phyloP scores from a whole-genome alignment of 2,113 vertebrate genomes.

The Psammodynastes pulverulentus region DNA sequence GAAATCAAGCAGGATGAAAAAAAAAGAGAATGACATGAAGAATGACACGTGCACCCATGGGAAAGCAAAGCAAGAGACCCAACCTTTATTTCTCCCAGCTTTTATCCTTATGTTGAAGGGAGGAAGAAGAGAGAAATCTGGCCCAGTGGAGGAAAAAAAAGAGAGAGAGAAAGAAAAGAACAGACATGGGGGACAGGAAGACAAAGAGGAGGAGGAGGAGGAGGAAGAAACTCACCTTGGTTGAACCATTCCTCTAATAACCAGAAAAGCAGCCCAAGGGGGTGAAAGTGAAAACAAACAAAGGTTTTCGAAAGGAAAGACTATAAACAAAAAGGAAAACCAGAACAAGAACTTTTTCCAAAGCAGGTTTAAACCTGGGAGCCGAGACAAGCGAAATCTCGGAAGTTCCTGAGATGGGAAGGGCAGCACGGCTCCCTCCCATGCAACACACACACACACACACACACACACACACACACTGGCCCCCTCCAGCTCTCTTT shows the following conservation, averaged over 20 bases:
- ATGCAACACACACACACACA: accelerated
- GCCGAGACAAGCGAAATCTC: constrained; percentile 13
- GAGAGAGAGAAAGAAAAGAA: background rate
- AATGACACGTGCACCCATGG: constrained; percentile 4
- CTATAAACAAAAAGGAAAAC: constrained; percentile 72
- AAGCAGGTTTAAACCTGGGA: constrained; percentile 38
- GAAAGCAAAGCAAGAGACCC: background rate
- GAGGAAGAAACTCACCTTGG: constrained; percentile 87
- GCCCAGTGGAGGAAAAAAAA: background rate
- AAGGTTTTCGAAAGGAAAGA: constrained; percentile 63
- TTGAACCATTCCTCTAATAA: constrained; percentile 98
- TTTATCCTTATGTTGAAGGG: constrained; percentile 33
- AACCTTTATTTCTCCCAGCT: constrained; percentile 20
- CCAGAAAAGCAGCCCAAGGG: constrained; percentile 83
- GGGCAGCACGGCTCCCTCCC: constrained; percentile 7
- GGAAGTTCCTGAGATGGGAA: background rate
- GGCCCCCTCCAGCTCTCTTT: background rate
- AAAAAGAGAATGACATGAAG: background rate
- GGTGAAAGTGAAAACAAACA: constrained; percentile 64
- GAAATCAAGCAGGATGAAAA: constrained; percentile 7
- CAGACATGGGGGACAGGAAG: background rate
- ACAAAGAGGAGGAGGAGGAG: constrained; percentile 51
- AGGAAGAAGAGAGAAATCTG: constrained; percentile 37
- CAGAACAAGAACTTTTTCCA: constrained; percentile 65
- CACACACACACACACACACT: background rate